phyloP scores from a whole-genome alignment of 2,113 vertebrate genomes.

The Lathamus discolor region DNA sequence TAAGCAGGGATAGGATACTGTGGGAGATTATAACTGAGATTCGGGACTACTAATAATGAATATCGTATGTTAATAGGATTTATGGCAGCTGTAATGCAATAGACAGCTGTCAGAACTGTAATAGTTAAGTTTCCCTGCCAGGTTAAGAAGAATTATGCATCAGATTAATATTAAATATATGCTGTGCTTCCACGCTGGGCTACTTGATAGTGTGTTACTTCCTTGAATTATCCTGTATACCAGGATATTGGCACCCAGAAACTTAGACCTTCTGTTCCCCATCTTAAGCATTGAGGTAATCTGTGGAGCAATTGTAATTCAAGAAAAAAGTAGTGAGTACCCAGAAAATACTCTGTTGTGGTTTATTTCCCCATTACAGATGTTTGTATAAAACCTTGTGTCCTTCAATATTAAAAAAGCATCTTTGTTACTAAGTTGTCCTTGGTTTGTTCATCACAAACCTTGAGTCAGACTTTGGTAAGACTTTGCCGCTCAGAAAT shows the following conservation, averaged over 20 bases:
- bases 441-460: neutral
- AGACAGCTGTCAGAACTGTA: neutral
- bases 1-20: neutral
- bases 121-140: neutral
- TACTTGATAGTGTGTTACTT: neutral
- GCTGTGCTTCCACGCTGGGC: neutral
- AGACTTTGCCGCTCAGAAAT: neutral
- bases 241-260: neutral
- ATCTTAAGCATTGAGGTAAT: neutral
- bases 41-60: neutral
- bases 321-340: neutral
- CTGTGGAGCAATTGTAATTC: neutral
- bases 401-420: neutral
- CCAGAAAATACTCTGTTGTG: neutral
- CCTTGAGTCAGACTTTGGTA: rapidly evolving
- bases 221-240: neutral
- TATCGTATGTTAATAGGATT: neutral
- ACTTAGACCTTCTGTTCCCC: neutral
- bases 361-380: neutral
- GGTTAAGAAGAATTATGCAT: neutral
- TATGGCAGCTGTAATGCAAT: neutral
- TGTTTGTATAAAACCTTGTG: neutral
- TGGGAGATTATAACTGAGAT: neutral
- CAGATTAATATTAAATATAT: neutral
- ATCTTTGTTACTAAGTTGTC: neutral